Conservation (phyloP, 2,888 invertebrate genomes). For the Pherbina coryleti region DNA sequence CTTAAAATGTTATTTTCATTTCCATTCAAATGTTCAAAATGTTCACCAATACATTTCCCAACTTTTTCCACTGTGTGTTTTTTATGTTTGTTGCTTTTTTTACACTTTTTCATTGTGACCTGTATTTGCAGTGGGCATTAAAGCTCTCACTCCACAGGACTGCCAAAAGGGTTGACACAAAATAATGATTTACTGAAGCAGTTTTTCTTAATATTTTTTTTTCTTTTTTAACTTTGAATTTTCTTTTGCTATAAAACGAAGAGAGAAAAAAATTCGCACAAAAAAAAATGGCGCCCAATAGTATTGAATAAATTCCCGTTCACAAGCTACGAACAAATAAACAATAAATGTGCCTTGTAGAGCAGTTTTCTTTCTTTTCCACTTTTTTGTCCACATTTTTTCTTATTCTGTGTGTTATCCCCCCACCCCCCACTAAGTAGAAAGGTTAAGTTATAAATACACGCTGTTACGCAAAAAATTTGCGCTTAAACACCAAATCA, state of each 20-base stretch:
- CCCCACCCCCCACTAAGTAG: too few species aligned
- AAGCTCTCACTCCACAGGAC: neutral
- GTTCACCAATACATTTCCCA: too few species aligned
- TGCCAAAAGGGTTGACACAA: neutral
- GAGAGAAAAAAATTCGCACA: neutral
- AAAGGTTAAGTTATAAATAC: too few species aligned
- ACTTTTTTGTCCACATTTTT: neutral
- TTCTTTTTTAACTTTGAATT: neutral
- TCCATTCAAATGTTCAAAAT: too few species aligned
- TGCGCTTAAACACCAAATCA: neutral
- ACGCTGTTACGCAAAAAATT: too few species aligned
- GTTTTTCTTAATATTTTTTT: constrained; percentile 17
- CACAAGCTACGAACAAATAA: neutral
- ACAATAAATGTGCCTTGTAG: neutral
- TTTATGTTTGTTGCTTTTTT: neutral
- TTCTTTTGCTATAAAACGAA: neutral
- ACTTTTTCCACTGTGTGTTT: neutral
- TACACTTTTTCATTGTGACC: too few species aligned
- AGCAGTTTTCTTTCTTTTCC: neutral
- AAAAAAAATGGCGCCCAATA: constrained; percentile 6
- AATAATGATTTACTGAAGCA: constrained; percentile 25
- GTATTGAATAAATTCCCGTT: neutral
- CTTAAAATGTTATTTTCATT: too few species aligned
- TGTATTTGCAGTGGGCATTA: neutral
- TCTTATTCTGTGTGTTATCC: too few species aligned